These are phyloP conservation scores for Pachyrhynchus sulphureomaculatus DNA, from an alignment of 1,140 invertebrate genomes.

Conservation along the genomic window DNA sequence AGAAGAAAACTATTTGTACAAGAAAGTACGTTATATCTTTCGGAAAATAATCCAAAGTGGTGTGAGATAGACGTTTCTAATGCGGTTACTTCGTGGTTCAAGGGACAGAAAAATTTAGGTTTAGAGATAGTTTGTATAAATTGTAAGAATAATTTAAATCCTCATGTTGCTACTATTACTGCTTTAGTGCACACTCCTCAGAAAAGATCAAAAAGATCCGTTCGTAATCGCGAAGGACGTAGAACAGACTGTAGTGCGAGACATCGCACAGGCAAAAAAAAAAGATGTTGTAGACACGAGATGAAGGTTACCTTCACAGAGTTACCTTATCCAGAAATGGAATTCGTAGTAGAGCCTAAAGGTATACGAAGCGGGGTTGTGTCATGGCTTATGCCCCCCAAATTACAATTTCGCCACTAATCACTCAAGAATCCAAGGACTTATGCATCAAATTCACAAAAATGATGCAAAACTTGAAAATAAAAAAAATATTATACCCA, in stretches of 20 bases:
- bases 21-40: slow-evolving; percentile 41
- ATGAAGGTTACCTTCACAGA: slow-evolving; percentile 68
- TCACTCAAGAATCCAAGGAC: slow-evolving; percentile 71
- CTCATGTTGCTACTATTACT: slow-evolving; percentile 49
- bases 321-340: slow-evolving; percentile 56
- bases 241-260: slow-evolving; percentile 52
- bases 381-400: slow-evolving; percentile 69
- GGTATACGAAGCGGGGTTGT: slow-evolving; percentile 71
- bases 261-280: slow-evolving; percentile 51
- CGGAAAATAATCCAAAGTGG: slow-evolving; percentile 50
- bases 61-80: slow-evolving; percentile 59
- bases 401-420: slow-evolving; percentile 69
- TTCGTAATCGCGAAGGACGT: slow-evolving; percentile 48
- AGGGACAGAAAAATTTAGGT: slow-evolving; percentile 52
- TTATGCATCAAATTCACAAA: slow-evolving; percentile 63
- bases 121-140: slow-evolving; percentile 56
- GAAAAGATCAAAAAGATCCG: slow-evolving; percentile 39
- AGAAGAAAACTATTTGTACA: slow-evolving; percentile 38
- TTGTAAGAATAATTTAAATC: slow-evolving; percentile 47
- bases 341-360: slow-evolving; percentile 70
- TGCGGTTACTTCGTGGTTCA: slow-evolving; percentile 55
- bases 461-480: slow-evolving; percentile 21
- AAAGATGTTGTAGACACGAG: slow-evolving; percentile 66
- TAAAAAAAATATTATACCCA: slow-evolving; percentile 51
- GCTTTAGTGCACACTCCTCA: slow-evolving; percentile 50